Conservation (phyloP, 1,140 invertebrate species). For the Coelopa frigida region DNA sequence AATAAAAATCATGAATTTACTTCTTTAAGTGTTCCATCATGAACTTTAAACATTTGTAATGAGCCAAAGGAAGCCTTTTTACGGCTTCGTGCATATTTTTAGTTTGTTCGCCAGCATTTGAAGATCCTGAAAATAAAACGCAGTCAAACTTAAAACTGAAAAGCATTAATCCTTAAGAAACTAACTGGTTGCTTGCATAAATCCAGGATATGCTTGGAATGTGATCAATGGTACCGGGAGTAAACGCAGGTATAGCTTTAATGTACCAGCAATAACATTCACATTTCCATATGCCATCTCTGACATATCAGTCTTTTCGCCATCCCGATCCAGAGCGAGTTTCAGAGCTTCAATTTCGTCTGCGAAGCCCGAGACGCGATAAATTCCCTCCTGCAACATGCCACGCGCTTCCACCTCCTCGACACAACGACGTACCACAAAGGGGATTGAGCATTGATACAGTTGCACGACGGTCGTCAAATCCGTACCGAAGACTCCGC, state of each 20-base stretch:
- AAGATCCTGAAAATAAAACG: slow-evolving; percentile 50
- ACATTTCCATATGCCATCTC: slow-evolving; percentile 71
- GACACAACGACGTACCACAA: slow-evolving; percentile 77
- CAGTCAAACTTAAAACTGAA: too few species aligned
- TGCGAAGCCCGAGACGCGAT: slow-evolving; percentile 80
- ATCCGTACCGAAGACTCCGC: slow-evolving; percentile 84
- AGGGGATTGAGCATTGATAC: slow-evolving; percentile 63
- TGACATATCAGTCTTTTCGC: slow-evolving; percentile 68
- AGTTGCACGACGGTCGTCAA: slow-evolving; percentile 80
- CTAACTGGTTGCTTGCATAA: slow-evolving; percentile 69
- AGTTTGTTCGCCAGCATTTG: slow-evolving; percentile 53
- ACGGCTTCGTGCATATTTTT: slow-evolving; percentile 58
- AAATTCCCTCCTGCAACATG: slow-evolving; percentile 78
- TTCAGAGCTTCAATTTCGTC: slow-evolving; percentile 81
- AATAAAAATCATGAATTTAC: slow-evolving; percentile 45
- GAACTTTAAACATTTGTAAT: slow-evolving; percentile 76
- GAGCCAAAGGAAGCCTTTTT: slow-evolving; percentile 63
- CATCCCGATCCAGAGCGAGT: slow-evolving; percentile 77
- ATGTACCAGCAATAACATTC: slow-evolving; percentile 77
- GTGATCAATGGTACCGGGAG: slow-evolving; percentile 84
- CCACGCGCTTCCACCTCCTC: slow-evolving; percentile 77
- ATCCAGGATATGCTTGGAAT: slow-evolving; percentile 72
- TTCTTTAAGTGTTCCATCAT: slow-evolving; percentile 71
- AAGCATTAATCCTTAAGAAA: too few species aligned
- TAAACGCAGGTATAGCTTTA: slow-evolving; percentile 80